A percentile compares a stretch with the other conserved stretches of the same genome.
These are phyloP conservation scores for Heliconius hermathena DNA, from an alignment of 1,140 invertebrate genomes.

Conservation along the genomic window DNA sequence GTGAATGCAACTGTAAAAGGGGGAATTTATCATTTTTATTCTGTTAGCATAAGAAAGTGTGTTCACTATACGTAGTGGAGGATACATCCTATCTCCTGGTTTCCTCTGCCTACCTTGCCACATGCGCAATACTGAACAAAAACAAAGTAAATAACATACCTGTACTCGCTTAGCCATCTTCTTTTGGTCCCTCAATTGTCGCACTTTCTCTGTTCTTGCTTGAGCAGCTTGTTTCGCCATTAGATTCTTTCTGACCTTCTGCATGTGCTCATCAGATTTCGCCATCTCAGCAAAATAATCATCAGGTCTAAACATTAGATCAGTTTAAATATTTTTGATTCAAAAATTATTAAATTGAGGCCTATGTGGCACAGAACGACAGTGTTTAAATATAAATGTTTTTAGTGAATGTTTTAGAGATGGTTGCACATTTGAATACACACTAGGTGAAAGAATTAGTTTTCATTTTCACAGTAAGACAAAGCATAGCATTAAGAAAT, in stretches of 20 bases:
- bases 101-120: neutral
- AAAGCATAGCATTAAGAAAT: too few species aligned
- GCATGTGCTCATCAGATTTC: constrained; percentile 98
- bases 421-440: too few species aligned
- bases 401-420: too few species aligned
- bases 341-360: too few species aligned
- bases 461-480: too few species aligned
- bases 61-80: neutral
- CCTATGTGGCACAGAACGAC: too few species aligned
- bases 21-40: neutral
- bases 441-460: too few species aligned
- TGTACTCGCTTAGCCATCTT: constrained; percentile 95
- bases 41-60: neutral
- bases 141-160: constrained; percentile 46
- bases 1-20: too few species aligned
- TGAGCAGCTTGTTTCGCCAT: constrained; percentile 92
- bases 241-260: constrained; percentile 93
- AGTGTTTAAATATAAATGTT: too few species aligned
- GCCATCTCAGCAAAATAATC: constrained; percentile 99
- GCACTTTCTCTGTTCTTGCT: constrained; percentile 93
- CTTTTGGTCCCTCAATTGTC: constrained; percentile 93
- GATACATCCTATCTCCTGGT: neutral
- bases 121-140: neutral
- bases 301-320: constrained; percentile 85
- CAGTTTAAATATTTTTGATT: too few species aligned